These are phyloP conservation scores for Ormyrus nitidulus DNA, from an alignment of 2,888 invertebrate species.

Conservation along the genomic window DNA sequence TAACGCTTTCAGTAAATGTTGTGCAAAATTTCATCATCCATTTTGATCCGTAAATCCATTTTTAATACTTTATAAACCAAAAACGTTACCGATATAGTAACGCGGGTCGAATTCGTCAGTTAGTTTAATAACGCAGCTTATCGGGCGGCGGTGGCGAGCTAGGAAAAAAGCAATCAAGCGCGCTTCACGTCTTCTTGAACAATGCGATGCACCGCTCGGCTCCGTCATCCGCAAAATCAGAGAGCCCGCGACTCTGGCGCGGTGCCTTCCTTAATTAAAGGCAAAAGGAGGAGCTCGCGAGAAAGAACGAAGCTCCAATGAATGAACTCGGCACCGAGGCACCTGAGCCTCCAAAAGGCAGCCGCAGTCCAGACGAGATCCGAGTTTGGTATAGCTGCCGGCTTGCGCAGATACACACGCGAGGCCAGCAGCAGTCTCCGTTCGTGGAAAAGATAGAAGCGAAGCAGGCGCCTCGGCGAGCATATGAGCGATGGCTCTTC, in stretches of 20 bases:
- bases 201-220: slow-evolving; percentile 5
- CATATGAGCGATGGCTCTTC: slow-evolving; percentile 50
- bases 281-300: not conserved
- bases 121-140: too few species aligned
- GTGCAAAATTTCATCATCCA: too few species aligned
- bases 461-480: slow-evolving; percentile 36
- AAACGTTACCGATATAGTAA: too few species aligned
- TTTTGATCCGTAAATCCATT: too few species aligned
- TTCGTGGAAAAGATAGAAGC: slow-evolving; percentile 48
- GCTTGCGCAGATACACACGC: not conserved
- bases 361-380: not conserved
- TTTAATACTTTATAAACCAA: too few species aligned
- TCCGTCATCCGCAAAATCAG: slow-evolving; percentile 13
- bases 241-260: not conserved
- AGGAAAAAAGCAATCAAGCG: too few species aligned
- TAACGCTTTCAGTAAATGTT: too few species aligned
- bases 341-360: too few species aligned
- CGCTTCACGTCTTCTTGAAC: not conserved
- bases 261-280: slow-evolving; percentile 36
- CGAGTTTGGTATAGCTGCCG: slow-evolving; percentile 40
- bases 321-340: not conserved
- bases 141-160: too few species aligned
- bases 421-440: not conserved
- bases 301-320: not conserved
- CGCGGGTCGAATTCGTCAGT: too few species aligned